These are phyloP conservation scores for Acanthopagrus latus DNA, from an alignment of 2,797 vertebrate genomes.

Conservation along the genomic window DNA sequence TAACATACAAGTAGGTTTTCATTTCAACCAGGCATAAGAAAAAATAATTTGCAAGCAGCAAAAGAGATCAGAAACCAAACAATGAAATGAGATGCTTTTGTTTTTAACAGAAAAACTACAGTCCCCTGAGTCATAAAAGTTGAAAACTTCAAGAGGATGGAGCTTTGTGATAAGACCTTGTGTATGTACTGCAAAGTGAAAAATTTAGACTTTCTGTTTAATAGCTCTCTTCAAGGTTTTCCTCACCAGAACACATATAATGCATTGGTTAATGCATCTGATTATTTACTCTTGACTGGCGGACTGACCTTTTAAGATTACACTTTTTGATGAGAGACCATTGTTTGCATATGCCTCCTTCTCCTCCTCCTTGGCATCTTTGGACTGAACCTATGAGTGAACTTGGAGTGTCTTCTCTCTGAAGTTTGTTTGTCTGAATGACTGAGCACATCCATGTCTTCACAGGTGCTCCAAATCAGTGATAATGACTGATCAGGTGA, in stretches of 20 bases:
- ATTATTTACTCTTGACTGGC: background rate
- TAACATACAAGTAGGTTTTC: background rate
- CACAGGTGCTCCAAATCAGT: no score
- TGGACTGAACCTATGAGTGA: no score
- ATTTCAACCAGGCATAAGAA: background rate
- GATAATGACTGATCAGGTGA: no score
- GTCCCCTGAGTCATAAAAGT: background rate
- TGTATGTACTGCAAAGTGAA: background rate
- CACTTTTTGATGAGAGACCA: background rate
- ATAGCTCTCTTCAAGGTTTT: constrained; percentile 1
- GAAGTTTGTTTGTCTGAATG: no score
- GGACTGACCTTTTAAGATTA: no score
- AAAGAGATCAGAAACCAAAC: background rate
- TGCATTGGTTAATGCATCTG: background rate
- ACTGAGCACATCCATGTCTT: no score
- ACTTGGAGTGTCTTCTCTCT: no score
- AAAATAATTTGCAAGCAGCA: background rate
- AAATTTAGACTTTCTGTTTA: background rate
- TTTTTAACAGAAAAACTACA: background rate
- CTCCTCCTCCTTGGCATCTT: no score
- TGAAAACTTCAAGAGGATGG: background rate
- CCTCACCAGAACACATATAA: background rate
- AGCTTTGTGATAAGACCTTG: background rate
- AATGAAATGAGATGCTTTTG: background rate
- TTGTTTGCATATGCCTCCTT: background rate